Evolutionary conservation across 2,888 invertebrate species (phyloP), one percentile per base, ranked within the genome.

Genomic region (Tenodera sinensis): DNA sequence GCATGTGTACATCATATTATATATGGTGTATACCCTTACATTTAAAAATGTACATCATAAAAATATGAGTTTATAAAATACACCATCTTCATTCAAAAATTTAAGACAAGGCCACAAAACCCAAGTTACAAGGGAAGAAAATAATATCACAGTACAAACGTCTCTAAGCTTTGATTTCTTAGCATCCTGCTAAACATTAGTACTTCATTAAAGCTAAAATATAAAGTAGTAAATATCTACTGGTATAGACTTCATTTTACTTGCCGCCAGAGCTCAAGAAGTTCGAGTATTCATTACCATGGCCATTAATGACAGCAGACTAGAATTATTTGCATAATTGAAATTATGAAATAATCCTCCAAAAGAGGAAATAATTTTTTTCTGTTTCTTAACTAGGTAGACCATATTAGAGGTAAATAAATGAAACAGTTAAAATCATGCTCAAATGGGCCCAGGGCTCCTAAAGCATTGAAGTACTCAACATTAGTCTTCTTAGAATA

Each of bases 1-100:
- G 54, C 54, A 71, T 71, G 54, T 71, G 20, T 71, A 71, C 54
- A 71, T 71, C 15, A 20, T 42, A 42, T 42, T 71, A 71, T 71
- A 71, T 71, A 15, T 71, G 54, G 54, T 71, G 54, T 71, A 25
- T 71, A 71, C 20, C 54, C 83, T 82, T 83, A 83, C 87, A 83
- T 27, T 87, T 81, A 87, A 81, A 87, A 87, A 87, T 82, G n/a
- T 87, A 34, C 82, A 81, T 83, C 81, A 87, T 87, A 87, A 87
- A 87, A 87, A 87, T 87, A 87, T 83, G 71, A 34, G 81, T 87
- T 87, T 87, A 87, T 82, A 87, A 87, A 87, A 87, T 87, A 87
- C 83, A 83, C 83, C 54, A 83, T 83, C 27, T 81, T 83, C 30
- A 83, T 87, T 82, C 9, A 81, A 87, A 87, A 87, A 20, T 87